Percentiles rank a stretch among this genome's conserved stretches.
These are phyloP conservation scores for Echinops telfairi DNA, from an alignment of 2,113 vertebrate species.

Conservation along the genomic window DNA sequence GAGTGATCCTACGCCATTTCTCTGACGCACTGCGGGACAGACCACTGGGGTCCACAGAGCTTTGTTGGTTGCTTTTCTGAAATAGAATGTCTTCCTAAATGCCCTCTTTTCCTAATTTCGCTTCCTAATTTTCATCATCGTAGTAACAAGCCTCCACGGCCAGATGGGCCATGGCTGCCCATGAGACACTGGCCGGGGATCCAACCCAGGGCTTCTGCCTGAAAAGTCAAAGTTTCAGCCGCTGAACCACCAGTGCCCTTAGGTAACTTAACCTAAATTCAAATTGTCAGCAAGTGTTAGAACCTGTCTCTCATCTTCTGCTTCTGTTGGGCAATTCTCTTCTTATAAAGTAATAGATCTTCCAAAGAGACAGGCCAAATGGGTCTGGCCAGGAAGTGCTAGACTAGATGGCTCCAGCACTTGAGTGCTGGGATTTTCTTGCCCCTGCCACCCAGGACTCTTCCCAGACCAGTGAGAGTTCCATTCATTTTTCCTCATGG, in stretches of 20 bases:
- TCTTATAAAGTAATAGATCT: slow-evolving; percentile 5
- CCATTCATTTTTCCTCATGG: background rate
- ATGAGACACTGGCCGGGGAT: background rate
- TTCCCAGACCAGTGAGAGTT: background rate
- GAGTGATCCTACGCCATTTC: background rate
- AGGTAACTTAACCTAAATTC: background rate
- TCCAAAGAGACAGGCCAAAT: background rate
- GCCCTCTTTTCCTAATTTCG: background rate
- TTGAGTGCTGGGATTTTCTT: background rate
- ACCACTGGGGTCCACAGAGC: background rate
- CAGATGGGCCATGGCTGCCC: background rate
- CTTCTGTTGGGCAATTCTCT: background rate
- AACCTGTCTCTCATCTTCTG: background rate
- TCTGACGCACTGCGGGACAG: background rate
- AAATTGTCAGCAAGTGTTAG: background rate
- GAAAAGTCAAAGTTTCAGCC: background rate
- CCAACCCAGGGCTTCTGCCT: background rate
- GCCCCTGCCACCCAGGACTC: background rate
- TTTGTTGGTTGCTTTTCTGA: background rate
- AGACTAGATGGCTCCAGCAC: background rate
- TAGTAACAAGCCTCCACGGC: background rate
- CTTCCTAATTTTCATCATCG: background rate
- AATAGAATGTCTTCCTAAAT: background rate
- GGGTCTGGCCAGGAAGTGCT: background rate
- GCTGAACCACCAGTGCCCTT: background rate